Conservation (phyloP, 2,888 invertebrate species). For the Drosophila mayaguana region DNA sequence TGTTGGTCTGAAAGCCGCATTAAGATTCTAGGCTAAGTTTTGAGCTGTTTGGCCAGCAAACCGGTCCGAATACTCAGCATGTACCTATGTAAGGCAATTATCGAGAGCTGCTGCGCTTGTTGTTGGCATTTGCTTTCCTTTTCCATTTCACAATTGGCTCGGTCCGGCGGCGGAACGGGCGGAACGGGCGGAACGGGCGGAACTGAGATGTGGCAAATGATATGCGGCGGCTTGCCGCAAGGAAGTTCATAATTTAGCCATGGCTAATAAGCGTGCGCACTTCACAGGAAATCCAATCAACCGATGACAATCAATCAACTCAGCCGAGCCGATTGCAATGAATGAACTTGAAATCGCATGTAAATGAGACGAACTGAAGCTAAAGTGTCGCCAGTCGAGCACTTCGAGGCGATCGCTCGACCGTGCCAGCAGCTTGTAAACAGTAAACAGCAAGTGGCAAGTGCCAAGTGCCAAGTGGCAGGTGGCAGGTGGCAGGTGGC, state of each 20-base stretch:
- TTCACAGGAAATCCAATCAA: conserved; percentile 58
- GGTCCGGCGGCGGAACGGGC: too few species aligned
- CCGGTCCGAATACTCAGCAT: conserved; percentile 30
- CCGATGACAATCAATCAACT: conserved; percentile 49
- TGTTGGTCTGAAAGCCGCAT: conserved; percentile 20
- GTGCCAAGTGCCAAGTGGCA: conserved; percentile 5
- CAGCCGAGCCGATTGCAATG: conserved; percentile 27
- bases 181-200: too few species aligned
- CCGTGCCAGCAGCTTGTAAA: conserved; percentile 20
- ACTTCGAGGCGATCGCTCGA: conserved; percentile 38
- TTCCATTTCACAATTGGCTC: conserved; percentile 27
- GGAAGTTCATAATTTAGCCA: conserved; percentile 55
- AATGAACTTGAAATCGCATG: conserved; percentile 53
- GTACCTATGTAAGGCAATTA: conserved; percentile 31
- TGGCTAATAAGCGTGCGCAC: conserved; percentile 50
- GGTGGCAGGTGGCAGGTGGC: conserved; percentile 5
- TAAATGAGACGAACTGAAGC: conserved; percentile 39
- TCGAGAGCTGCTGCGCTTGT: conserved; percentile 9
- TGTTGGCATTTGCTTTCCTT: conserved; percentile 40
- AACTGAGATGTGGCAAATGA: too few species aligned
- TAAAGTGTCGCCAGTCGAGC: conserved; percentile 41
- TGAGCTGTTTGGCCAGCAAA: conserved; percentile 31
- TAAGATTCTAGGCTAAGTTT: conserved; percentile 57
- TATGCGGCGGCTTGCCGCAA: conserved; percentile 35
- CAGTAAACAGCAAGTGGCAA: conserved; percentile 6